Evolutionary conservation across 2,888 invertebrate species (phyloP).

Genomic region (Oscheius sp.): DNA sequence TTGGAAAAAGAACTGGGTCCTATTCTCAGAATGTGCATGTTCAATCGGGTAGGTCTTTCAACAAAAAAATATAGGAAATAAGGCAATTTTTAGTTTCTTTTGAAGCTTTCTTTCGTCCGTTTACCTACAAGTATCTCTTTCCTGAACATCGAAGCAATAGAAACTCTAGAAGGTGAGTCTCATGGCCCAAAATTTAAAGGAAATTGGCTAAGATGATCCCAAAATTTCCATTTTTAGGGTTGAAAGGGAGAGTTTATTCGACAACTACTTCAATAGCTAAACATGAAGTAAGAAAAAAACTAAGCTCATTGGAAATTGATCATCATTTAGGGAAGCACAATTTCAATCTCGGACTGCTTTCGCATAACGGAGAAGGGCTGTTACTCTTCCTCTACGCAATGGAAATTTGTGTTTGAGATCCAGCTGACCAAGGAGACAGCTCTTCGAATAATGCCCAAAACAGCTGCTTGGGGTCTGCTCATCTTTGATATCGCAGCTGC

Average conservation of each 20-base stretch:
- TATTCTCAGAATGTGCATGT: neutral
- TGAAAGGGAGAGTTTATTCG: neutral
- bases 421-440: neutral
- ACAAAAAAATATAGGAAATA: neutral
- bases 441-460: neutral
- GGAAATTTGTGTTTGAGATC: conserved; percentile 1
- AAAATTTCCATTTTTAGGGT: neutral
- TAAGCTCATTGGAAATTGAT: neutral
- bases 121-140: neutral
- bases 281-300: neutral
- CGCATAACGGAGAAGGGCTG: neutral
- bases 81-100: neutral
- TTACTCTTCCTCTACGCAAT: neutral
- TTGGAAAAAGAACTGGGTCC: neutral
- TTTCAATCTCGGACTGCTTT: conserved; percentile 4
- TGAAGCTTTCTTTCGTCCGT: neutral
- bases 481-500: neutral
- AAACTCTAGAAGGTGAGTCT: neutral
- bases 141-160: neutral
- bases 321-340: neutral
- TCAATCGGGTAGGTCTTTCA: neutral
- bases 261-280: neutral
- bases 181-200: neutral
- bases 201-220: neutral
- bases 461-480: neutral